Base-by-base conservation (phyloP, 2,797 vertebrate genomes). In the Pangasius djambal region DNA sequence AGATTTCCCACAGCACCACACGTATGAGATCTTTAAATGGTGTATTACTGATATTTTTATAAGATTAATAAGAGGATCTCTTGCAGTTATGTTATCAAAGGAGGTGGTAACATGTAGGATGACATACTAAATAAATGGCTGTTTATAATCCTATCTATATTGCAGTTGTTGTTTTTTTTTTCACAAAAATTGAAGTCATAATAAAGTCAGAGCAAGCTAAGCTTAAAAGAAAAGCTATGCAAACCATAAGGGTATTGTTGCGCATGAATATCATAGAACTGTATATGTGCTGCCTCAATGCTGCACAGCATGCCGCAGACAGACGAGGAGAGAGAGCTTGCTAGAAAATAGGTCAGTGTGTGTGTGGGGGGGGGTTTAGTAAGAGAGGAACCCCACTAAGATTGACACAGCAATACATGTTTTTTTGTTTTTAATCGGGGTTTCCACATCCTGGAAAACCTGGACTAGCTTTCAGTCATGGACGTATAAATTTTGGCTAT, bases 291-390 rank as follows among this genome's bases (percentile, higher is more conserved):
- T 83, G n/a, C 57, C 79, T 57, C 40, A 22, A 44, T 57, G 31
- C 37, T 59, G 59, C 77, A 4, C 89, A 7, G 86, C 89, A 69
- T 84, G 82, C 83, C 52, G 40, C 37, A 94, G 88, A 88, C 92
- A 83, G 77, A 92, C 74, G 86, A 91, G 92, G 4, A 90, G 40
- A 83, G 5, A 90, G 92, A 91, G 81, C 87, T 61, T 81, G 40
- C 87, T 78, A 77, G 91, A 95, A 97, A 96, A 93, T 96, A 95
- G 96, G 96, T 97, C 96, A 96, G 91, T 94, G 95, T 83, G 75
- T 40, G 20, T 31, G 37, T 87, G 63, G 81, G 84, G 50, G 65
- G 63, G 61, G n/a, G 34, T 65, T 72, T 86, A 44, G 12, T 86
- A 44, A 48, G 20, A 74, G 86, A 59, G 34, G 34, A 81, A 7